Evolutionary conservation across 2,888 invertebrate genomes (phyloP).

Genomic region (Yponomeuta evonymella): DNA sequence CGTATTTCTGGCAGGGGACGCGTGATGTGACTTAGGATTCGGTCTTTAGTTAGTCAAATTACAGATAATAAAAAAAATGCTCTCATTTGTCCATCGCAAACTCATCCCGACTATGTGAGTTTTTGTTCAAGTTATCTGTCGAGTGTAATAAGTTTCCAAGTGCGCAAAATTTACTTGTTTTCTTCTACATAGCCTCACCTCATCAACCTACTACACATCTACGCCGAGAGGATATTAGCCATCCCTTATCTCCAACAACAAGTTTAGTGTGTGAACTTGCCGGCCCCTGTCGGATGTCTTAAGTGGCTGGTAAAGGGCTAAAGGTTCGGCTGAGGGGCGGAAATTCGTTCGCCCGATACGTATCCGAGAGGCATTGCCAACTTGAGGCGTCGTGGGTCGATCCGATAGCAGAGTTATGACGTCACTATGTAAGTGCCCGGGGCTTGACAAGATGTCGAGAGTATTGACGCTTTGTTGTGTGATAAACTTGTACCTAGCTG

Average conservation of each 20-base stretch:
- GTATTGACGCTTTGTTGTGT: background rate
- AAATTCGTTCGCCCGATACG: slow-evolving; percentile 67
- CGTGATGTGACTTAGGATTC: too few relatives aligned
- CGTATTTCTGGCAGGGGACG: too few relatives aligned
- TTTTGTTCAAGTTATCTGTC: too few relatives aligned
- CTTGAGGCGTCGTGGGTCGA: slow-evolving; percentile 2
- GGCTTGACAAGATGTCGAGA: background rate
- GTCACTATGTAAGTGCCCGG: background rate
- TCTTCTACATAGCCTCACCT: too few relatives aligned
- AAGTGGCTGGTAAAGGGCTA: slow-evolving; percentile 64
- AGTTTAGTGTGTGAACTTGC: slow-evolving; percentile 24
- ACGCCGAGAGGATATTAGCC: background rate
- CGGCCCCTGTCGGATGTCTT: slow-evolving; percentile 60
- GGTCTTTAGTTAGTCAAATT: too few relatives aligned
- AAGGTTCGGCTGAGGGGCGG: slow-evolving; percentile 37
- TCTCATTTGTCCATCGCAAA: too few relatives aligned
- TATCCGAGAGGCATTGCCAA: slow-evolving; percentile 48
- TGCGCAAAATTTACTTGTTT: too few relatives aligned
- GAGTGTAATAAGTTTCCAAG: too few relatives aligned
- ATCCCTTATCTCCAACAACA: background rate
- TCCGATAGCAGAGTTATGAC: background rate
- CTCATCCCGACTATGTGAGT: too few relatives aligned
- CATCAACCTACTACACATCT: background rate
- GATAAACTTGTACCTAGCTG: background rate
- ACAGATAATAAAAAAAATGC: too few relatives aligned